Evolutionary conservation across 2,797 vertebrate species (phyloP).

Genomic region (Malurus splendens): DNA sequence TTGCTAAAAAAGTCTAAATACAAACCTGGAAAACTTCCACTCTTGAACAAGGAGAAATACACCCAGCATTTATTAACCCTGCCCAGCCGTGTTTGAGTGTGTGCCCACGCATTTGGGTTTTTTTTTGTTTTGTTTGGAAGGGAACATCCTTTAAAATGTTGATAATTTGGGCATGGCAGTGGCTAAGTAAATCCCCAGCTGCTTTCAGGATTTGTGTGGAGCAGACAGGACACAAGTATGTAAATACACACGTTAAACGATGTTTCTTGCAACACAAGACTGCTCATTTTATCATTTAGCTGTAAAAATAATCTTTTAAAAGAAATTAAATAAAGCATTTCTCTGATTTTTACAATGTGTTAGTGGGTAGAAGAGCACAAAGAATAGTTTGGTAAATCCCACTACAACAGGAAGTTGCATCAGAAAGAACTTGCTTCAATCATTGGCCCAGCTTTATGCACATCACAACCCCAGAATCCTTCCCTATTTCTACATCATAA

Average conservation of each 20-base stretch:
- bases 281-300: too few species aligned
- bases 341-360: neutral
- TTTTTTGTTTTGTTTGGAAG: neutral
- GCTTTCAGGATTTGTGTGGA: neutral
- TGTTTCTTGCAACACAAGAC: neutral
- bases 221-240: fast-evolving
- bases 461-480: fast-evolving
- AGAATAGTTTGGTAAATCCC: neutral
- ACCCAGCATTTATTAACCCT: too few species aligned
- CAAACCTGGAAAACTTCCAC: neutral
- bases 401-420: too few species aligned
- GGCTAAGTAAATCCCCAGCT: neutral
- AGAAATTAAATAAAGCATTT: neutral
- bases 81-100: neutral
- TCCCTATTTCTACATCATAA: fast-evolving
- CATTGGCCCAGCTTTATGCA: fast-evolving
- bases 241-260: fast-evolving
- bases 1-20: neutral
- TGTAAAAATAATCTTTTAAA: neutral
- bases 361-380: neutral
- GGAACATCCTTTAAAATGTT: neutral
- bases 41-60: neutral
- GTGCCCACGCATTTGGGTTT: too few species aligned
- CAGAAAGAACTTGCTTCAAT: neutral
- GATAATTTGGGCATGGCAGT: neutral